Base-by-base conservation (phyloP, 1,140 invertebrate species). In the Drosophila miranda region DNA sequence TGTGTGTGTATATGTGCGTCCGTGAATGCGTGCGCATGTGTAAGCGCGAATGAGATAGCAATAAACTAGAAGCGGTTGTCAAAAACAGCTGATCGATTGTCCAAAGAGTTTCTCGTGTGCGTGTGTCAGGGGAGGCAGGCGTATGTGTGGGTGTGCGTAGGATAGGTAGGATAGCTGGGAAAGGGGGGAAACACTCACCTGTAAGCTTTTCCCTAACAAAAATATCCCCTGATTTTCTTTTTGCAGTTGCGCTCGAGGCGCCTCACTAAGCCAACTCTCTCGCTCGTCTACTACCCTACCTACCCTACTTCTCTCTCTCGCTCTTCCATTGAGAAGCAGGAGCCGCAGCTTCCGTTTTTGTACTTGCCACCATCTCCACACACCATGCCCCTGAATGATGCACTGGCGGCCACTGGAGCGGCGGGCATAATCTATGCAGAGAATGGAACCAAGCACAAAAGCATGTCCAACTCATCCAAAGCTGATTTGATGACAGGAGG, bases 331-430 rank as follows among this genome's bases (percentile, higher is more conserved):
- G n/a, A 38, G 34, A 4, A 38, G 34, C 34, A 38, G 34, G 34
- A 38, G 34, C 34, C 11, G 34, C 34, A 14, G 50, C 16, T 42
- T 34, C 26, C 41, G 41, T 34, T 59, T 41, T 9, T 46, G 43
- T 13, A 38, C 34, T 13, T 26, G 23, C 23, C 23, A 26, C 23
- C 23, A 26, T 26, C 23, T 19, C 11, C 34, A 38, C 34, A 23
- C 49, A 42, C 26, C 61, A 87, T 87, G 82, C 82, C 82, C 43
- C 74, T 88, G 45, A 88, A 75, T 54, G 82, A 87, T 72, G 63
- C 34, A 38, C 34, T 82, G 54, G 60, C 57, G 34, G 43, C 82
- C 59, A 56, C 59, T 48, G 70, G 42, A 19, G 28, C 45, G 11
- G 67, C 49, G 30, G 61, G 73, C 16, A 14, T 75, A 43, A 71